A percentile compares a stretch with the other conserved stretches of the same genome.
Conservation (phyloP, 2,797 vertebrate genomes). For the Echeneis naucrates region DNA sequence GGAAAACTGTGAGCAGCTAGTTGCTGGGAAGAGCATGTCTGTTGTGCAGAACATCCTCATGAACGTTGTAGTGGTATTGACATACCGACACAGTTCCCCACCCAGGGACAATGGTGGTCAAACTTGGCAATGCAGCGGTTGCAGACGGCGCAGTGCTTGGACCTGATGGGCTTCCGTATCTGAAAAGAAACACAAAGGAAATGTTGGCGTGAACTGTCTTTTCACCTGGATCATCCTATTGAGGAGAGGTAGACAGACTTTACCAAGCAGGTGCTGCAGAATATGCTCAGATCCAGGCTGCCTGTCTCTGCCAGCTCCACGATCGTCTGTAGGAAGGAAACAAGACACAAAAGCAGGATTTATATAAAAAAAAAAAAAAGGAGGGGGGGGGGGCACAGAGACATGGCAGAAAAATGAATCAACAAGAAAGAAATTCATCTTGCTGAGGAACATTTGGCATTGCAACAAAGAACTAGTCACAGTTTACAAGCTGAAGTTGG, state of each 20-base stretch:
- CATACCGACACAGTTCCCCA: conserved; percentile 99
- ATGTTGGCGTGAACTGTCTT: background rate
- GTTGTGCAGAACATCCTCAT: background rate
- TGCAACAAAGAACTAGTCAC: conserved; percentile 29
- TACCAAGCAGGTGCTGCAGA: conserved; percentile 99
- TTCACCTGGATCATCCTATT: background rate
- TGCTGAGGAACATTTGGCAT: conserved; percentile 24
- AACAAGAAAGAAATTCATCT: conserved; percentile 12
- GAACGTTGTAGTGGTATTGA: conserved; percentile 39
- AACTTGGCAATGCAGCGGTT: conserved; percentile 99
- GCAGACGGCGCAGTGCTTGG: conserved; percentile 98
- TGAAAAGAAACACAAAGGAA: conserved; percentile 55
- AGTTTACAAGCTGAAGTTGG: conserved; percentile 3
- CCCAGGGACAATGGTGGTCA: conserved; percentile 99
- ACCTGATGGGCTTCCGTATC: conserved; percentile 99
- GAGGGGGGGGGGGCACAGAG: background rate
- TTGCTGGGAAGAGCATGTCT: background rate
- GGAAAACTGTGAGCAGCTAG: background rate
- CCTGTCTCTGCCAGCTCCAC: conserved; percentile 98
- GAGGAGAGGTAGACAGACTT: conserved; percentile 63
- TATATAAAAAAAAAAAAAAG: background rate
- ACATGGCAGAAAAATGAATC: conserved; percentile 14
- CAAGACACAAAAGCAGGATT: conserved; percentile 21
- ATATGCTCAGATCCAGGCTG: conserved; percentile 98
- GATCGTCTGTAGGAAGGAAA: conserved; percentile 88